Evolutionary conservation across 2,797 vertebrate species (phyloP), one percentile per base, ranked within the genome.

Genomic region (Syngnathus rostellatus): DNA sequence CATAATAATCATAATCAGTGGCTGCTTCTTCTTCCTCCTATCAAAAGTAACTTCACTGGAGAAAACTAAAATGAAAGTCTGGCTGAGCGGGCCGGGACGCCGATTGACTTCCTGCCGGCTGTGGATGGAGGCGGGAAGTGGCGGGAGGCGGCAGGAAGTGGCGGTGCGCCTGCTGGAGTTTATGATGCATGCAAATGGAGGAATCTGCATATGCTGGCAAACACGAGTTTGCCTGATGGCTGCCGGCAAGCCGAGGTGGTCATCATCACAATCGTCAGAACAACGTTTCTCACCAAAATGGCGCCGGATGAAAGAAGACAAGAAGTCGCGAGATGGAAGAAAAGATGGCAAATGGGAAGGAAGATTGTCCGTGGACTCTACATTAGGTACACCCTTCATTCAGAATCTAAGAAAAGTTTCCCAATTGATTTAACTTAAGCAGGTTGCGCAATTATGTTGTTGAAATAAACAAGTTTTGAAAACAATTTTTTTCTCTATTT

Each of bases 111-210:
- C 86, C 81, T 75, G 68, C 76, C 68, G 77, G 76, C 76, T 62
- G 78, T 73, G 50, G 80, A 16, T 43, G 78, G 11, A 21, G 85
- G 66, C 80, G 82, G 50, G 50, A 53, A 53, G 50, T 51, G 50
- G 50, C 50, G n/a, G n/a, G 50, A 51, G 50, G 50, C 21, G 50
- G 50, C n/a, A 51, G 50, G 50, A 51, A 51, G n/a, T 71, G 71
- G 83, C 77, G 79, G 77, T 84, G 80, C 69, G 83, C 88, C 85
- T 82, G 82, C 78, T 84, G 85, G 81, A 89, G 79, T 91, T 90
- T 88, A 91, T 90, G 90, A 89, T 82, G 86, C 88, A 77, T 90
- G 87, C 87, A 90, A 90, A 90, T 88, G 83, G 87, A 84, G 73
- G 76, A 86, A 88, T 86, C 85, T 83, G 78, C 88, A 90, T 89